Evolutionary conservation across 2,888 invertebrate genomes (phyloP).

Genomic region (Lasioglossum marginatum): DNA sequence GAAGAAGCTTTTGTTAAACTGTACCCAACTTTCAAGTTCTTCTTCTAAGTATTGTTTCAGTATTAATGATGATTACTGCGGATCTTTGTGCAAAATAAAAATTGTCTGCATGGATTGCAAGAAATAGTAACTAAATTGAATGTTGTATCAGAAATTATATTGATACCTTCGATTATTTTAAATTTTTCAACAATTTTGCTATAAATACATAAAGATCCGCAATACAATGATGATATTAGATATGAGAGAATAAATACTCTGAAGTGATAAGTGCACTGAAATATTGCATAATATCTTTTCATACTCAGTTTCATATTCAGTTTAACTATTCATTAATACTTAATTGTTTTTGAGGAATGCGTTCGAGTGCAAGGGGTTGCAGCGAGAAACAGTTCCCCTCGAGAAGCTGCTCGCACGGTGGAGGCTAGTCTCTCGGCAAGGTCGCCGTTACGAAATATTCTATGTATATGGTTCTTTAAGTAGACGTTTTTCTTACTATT

Average conservation of each 20-base stretch:
- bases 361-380: neutral
- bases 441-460: constrained; percentile 64
- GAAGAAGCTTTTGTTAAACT: neutral
- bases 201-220: too few species aligned
- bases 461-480: constrained; percentile 70
- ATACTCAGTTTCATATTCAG: neutral
- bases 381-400: neutral
- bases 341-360: neutral
- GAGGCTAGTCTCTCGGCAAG: constrained; percentile 35
- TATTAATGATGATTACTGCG: neutral
- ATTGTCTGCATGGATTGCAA: too few species aligned
- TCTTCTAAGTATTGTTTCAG: neutral
- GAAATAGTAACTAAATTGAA: too few species aligned
- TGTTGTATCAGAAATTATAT: too few species aligned
- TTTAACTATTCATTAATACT: neutral
- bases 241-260: neutral
- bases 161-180: too few species aligned
- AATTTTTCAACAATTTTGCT: too few species aligned
- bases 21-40: neutral
- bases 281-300: too few species aligned
- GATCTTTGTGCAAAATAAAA: too few species aligned
- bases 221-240: too few species aligned
- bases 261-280: too few species aligned
- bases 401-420: neutral
- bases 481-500: constrained; percentile 73